Evolutionary conservation across 2,797 vertebrate species (phyloP), one percentile per base, ranked within the genome.

Genomic region (Anableps anableps): DNA sequence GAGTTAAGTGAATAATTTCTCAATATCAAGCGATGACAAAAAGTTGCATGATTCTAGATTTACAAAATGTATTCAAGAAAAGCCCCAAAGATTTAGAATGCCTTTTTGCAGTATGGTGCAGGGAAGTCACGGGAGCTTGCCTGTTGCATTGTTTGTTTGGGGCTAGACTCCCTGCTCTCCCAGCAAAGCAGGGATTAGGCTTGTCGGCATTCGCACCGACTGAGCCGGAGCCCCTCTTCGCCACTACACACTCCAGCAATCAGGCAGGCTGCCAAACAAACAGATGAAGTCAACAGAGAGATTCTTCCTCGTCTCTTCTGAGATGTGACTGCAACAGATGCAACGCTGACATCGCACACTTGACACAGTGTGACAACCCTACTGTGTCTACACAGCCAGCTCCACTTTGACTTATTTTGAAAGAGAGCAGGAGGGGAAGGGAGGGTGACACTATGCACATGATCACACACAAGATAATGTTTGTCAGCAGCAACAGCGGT

Each of bases 391-490:
- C 93, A 92, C 90, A 91, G 90, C 83, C 89, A 80, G 89, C 79
- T 84, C 88, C 88, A 87, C 91, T 94, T 92, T 92, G 92, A 91
- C 90, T 94, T 91, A 88, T 89, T 88, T 78, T 79, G 82, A 85
- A 62, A 58, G n/a, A 31, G 26, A 68, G 55, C 70, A 36, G 31
- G n/a, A 23, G 75, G 38, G 48, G 16, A 60, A 2, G 71, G 48
- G 26, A 26, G 23, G 80, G 45, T 90, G 88, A 92, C 90, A 88
- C 90, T 93, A 51, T 83, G 91, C 91, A 94, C 94, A 93, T 94
- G 94, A 95, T 96, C 95, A 95, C 95, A 92, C 94, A 93, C 91
- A 84, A 91, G 94, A 94, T 95, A 94, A 94, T 96, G 94, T 95
- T 95, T 96, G 95, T 95, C 95, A 95, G 94, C 91, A 92, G 92